Evolutionary conservation across 1,140 invertebrate species (phyloP).

Genomic region (Neodiprion virginianus): DNA sequence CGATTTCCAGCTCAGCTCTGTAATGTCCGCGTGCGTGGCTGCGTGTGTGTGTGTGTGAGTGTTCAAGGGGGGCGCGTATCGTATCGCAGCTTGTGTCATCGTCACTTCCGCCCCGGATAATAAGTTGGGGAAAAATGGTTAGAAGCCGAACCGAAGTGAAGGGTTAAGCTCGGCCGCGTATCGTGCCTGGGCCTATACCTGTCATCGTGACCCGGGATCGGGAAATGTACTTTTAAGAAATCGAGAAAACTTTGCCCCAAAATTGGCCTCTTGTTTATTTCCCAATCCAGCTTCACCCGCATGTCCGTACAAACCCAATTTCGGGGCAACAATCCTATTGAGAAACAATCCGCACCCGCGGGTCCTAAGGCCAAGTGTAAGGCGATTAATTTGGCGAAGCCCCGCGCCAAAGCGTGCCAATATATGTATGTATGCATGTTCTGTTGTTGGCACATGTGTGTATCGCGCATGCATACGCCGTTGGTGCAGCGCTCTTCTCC

Average conservation of each 20-base stretch:
- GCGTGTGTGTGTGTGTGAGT: no score
- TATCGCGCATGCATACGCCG: no score
- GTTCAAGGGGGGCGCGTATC: no score
- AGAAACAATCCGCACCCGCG: neutral
- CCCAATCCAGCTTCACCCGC: no score
- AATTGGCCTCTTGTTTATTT: no score
- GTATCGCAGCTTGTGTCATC: no score
- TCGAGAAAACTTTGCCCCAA: no score
- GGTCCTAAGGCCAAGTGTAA: neutral
- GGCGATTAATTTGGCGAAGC: slow-evolving; percentile 1
- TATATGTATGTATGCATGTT: neutral
- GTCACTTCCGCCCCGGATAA: neutral
- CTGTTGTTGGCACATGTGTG: no score
- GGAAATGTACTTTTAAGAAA: no score
- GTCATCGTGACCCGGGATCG: no score
- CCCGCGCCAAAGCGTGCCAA: neutral
- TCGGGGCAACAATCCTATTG: slow-evolving; percentile 3
- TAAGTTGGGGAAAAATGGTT: neutral
- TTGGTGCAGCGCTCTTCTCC: neutral
- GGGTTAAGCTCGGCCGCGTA: neutral
- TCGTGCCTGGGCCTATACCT: neutral
- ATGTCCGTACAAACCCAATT: neutral
- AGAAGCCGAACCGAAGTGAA: neutral
- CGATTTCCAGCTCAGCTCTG: no score
- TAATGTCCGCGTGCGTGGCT: neutral